These are phyloP conservation scores for Perdita meconis DNA, from an alignment of 2,888 invertebrate species.

Conservation along the genomic window DNA sequence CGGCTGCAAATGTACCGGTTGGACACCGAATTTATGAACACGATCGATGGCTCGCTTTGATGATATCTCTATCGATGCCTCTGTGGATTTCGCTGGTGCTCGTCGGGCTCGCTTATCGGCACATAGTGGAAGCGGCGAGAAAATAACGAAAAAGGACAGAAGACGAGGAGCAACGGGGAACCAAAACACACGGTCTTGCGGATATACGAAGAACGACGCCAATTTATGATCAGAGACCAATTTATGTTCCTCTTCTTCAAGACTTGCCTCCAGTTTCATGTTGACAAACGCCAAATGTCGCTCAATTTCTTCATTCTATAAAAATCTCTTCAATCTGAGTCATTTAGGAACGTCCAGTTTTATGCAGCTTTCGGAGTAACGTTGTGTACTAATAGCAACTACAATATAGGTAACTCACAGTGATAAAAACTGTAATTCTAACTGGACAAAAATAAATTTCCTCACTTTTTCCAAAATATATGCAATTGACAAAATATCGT, in stretches of 20 bases:
- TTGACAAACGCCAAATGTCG: conserved; percentile 17
- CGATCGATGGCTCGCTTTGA: conserved; percentile 72
- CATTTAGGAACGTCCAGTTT: too few species aligned
- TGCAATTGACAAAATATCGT: too few species aligned
- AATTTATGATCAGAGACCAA: conserved; percentile 64
- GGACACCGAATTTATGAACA: conserved; percentile 73
- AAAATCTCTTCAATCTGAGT: conserved; percentile 40
- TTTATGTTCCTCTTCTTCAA: conserved; percentile 52
- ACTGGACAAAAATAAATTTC: too few species aligned
- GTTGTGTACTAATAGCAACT: too few species aligned
- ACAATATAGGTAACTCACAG: too few species aligned
- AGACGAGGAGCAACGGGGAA: conserved; percentile 38
- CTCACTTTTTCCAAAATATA: too few species aligned
- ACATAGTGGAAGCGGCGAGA: neutral
- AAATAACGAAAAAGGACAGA: conserved; percentile 10
- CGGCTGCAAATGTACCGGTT: conserved; percentile 60
- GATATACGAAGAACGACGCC: conserved; percentile 61
- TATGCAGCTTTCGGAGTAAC: too few species aligned
- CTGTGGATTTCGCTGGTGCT: conserved; percentile 49
- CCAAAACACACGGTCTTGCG: conserved; percentile 51
- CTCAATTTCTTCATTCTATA: conserved; percentile 17
- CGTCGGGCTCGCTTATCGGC: conserved; percentile 30
- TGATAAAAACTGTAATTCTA: too few species aligned
- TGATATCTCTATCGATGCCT: conserved; percentile 74
- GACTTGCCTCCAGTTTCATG: conserved; percentile 23